A percentile compares a stretch with the other conserved stretches of the same genome.
These are phyloP conservation scores for Rissa tridactyla DNA, from an alignment of 2,113 vertebrate species.

Conservation along the genomic window DNA sequence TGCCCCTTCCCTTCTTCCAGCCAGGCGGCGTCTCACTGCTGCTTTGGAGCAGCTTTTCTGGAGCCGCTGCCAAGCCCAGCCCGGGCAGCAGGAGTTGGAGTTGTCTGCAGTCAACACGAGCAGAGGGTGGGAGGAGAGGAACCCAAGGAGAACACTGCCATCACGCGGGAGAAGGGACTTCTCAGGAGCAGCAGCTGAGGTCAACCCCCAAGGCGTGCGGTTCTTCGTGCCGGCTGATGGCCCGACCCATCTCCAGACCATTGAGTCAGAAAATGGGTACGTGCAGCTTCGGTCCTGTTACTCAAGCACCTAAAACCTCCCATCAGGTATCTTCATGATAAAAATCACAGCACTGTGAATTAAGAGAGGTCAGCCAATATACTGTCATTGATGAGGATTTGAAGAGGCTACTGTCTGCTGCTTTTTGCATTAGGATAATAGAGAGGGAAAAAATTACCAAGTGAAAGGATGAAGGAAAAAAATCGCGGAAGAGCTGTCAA, in stretches of 20 bases:
- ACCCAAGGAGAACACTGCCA: conserved; percentile 28
- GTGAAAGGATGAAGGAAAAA: background rate
- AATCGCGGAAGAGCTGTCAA: background rate
- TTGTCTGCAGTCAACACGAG: fast-evolving
- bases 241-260: background rate
- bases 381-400: background rate
- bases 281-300: background rate
- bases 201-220: fast-evolving
- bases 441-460: background rate
- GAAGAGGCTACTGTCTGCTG: background rate
- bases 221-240: fast-evolving
- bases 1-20: background rate
- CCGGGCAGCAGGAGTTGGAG: fast-evolving
- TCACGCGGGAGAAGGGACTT: conserved; percentile 1
- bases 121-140: fast-evolving
- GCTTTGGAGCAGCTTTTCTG: background rate
- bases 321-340: background rate
- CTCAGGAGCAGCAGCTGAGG: fast-evolving
- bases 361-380: background rate
- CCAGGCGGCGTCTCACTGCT: background rate
- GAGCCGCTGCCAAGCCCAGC: background rate
- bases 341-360: background rate
- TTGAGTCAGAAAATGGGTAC: fast-evolving
- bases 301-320: background rate
- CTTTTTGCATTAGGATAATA: background rate